A percentile compares a stretch with the other conserved stretches of the same genome.
These are phyloP conservation scores for Cyrtorhinus lividipennis DNA, from an alignment of 1,140 invertebrate genomes.

Conservation along the genomic window DNA sequence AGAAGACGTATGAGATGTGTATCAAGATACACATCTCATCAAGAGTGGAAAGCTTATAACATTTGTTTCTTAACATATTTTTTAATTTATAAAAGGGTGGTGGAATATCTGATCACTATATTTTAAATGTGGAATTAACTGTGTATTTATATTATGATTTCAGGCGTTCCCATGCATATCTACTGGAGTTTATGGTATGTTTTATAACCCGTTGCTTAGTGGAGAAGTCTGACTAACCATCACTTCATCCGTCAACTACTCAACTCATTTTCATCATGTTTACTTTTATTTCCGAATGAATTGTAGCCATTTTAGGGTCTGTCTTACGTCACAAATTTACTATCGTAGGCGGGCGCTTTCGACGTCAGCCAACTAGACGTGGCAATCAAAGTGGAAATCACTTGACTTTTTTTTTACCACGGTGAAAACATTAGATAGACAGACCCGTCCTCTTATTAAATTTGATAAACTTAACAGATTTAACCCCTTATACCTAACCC, in stretches of 20 bases:
- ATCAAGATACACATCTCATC: not conserved
- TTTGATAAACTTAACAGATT: not conserved
- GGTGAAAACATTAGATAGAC: no score
- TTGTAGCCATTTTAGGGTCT: not conserved
- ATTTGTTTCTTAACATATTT: constrained; percentile 1
- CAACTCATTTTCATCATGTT: not conserved
- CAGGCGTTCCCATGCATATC: constrained; percentile 70
- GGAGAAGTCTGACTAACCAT: no score
- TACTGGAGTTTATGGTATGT: constrained; percentile 60
- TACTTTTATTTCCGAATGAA: not conserved
- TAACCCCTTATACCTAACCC: not conserved
- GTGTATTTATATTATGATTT: constrained; percentile 19
- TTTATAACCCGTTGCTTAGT: no score
- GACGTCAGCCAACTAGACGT: no score
- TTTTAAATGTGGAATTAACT: not conserved
- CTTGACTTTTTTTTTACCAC: no score
- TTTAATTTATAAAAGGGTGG: not conserved
- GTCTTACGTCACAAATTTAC: not conserved
- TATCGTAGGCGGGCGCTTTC: no score
- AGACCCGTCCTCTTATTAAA: not conserved
- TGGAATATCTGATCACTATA: not conserved
- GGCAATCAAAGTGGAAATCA: no score
- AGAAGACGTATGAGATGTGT: no score
- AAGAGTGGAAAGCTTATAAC: not conserved
- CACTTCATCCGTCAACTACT: not conserved